These are phyloP conservation scores for Ispidina lecontei DNA, from an alignment of 2,797 vertebrate species.

Conservation along the genomic window DNA sequence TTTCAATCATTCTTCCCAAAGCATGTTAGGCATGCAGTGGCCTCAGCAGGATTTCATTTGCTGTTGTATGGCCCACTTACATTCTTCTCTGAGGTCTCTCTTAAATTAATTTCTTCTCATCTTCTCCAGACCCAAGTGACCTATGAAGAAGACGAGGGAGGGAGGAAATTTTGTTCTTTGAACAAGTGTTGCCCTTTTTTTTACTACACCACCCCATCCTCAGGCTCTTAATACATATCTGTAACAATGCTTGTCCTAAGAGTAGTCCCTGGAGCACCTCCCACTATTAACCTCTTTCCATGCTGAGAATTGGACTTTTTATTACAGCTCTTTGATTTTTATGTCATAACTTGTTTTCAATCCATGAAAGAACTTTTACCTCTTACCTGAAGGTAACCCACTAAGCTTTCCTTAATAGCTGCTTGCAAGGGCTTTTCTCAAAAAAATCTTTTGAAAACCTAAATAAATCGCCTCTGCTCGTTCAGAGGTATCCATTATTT, in stretches of 20 bases:
- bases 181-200: not conserved
- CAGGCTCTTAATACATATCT: not conserved
- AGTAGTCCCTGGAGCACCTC: constrained; percentile 17
- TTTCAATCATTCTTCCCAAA: not conserved
- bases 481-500: constrained; percentile 10
- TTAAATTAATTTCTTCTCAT: constrained; percentile 1
- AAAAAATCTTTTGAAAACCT: constrained; percentile 53
- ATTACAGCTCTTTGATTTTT: constrained; percentile 53
- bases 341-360: constrained; percentile 46
- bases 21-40: not conserved
- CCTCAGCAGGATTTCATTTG: not conserved
- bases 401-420: constrained; percentile 59
- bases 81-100: not conserved
- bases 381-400: constrained; percentile 41
- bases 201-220: not conserved
- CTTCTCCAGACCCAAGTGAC: not conserved
- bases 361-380: constrained; percentile 28
- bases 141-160: not conserved
- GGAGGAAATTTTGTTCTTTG: not conserved
- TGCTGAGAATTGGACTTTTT: constrained; percentile 43
- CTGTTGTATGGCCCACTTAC: not conserved
- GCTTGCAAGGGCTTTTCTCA: constrained; percentile 22
- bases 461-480: constrained; percentile 36
- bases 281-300: constrained; percentile 40
- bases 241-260: not conserved